Evolutionary conservation across 2,113 vertebrate species (phyloP), one percentile per base, ranked within the genome.

Genomic region (Hassar affinis): DNA sequence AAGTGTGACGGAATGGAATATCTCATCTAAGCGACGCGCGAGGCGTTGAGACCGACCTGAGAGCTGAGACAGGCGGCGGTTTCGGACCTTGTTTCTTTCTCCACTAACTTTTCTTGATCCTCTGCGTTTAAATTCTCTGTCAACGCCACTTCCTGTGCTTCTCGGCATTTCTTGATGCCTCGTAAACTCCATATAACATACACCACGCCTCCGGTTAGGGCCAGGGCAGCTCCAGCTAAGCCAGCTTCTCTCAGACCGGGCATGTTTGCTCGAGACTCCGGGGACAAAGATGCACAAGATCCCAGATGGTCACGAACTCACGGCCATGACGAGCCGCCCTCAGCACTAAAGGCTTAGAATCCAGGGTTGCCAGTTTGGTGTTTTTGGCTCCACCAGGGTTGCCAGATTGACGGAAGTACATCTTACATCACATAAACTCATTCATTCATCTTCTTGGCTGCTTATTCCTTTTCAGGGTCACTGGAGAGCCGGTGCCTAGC

Each of bases 101-200:
- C 11, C 0, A 33, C 59, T 18, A 71, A 18, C 7, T 15, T 42
- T 51, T 79, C 47, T 15, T 42, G 49, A 66, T 80, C 77, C n/a
- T 49, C 52, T 35, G 9, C 12, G 10, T 83, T 45, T 27, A 49
- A 9, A 27, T 45, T 14, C 64, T 5, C 30, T 6, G 38, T 64
- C 2, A 57, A 52, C 20, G 6, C 1, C 12, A 11, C 14, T 68
- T 42, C 45, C 51, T 76, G 6, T 5, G 47, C 66, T 76, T 51
- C 14, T 57, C 61, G 56, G 22, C 12, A 64, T 68, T 78, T 83
- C 38, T 80, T 51, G 45, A 86, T 80, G 15, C 80, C 74, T 57
- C 86, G 38, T 49, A 88, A 90, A 49, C 18, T 93, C 93, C 94
- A 95, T 38, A 92, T 1, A 0, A 89, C n/a, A 68, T 91, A 94